Evolutionary conservation across 1,140 invertebrate species (phyloP), one percentile per base, ranked within the genome.

Genomic region (Trichonephila clavata): DNA sequence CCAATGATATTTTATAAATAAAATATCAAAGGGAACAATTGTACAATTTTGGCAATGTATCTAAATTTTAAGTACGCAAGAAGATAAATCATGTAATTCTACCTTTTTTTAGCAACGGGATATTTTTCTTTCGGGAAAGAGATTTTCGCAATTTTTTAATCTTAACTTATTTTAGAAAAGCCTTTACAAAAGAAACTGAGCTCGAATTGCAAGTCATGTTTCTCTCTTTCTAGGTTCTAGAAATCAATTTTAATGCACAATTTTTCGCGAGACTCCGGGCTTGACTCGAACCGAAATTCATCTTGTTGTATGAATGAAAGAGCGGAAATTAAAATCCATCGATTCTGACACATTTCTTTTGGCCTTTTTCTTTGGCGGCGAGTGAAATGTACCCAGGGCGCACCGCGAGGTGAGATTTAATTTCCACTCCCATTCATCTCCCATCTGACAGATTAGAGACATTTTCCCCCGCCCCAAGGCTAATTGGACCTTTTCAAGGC

Each of bases 251-350:
- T 16, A 21, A 63, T 24, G 18, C 24, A 27, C 24, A n/a, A 27
- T 77, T 77, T 77, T 7, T 16, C 71, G 14, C 24, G 24, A 27
- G 68, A 27, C 16, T 16, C 68, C 68, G 27, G 16, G 32, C 27
- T 24, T 71, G 2, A 61, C 60, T 61, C 10, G 60, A 61, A 20
- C 60, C 20, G 60, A 39, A 39, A 39, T 39, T 39, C 32, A 39
- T 39, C 32, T 39, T 39, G 2, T 39, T 39, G 32, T 77, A 39
- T 32, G 71, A 77, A 77, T 77, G 24, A 27, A 18, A 13, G 27
- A 32, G 4, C 71, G 71, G 71, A 77, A 77, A 77, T 77, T 77
- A 77, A 77, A 77, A 77, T 77, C 71, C 71, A 39, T 77, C 71
- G 71, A 77, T 77, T 77, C 32, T 77, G 27, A 32, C 71, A 39